Evolutionary conservation across 2,113 vertebrate genomes (phyloP).

Genomic region (Oenanthe melanoleuca): DNA sequence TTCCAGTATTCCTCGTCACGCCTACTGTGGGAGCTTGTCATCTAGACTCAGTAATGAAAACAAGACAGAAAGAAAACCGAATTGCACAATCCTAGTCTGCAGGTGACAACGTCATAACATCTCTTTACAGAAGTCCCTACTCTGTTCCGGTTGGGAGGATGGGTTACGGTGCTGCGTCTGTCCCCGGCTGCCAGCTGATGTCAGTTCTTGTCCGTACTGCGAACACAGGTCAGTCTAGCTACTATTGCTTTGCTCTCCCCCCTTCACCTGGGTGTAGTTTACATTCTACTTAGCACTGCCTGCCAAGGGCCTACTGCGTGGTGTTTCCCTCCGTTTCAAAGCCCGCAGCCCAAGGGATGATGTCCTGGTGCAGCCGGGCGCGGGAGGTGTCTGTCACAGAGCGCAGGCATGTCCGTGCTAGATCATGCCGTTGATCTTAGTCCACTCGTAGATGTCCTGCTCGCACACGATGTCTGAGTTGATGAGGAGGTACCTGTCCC

Average conservation of each 20-base stretch:
- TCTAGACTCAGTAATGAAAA: conserved; percentile 21
- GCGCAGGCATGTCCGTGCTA: conserved; percentile 45
- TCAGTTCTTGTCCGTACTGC: conserved; percentile 34
- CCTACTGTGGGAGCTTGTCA: not conserved
- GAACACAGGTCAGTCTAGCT: not conserved
- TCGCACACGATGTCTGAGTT: conserved; percentile 99
- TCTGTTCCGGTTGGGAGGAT: not conserved
- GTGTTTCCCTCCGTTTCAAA: not conserved
- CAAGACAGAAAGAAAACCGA: conserved; percentile 19
- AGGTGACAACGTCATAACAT: not conserved
- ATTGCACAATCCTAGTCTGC: conserved; percentile 61
- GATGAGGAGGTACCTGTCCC: conserved; percentile 97
- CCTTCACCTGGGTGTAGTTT: conserved; percentile 15
- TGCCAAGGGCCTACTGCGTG: not conserved
- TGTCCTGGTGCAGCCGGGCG: not conserved
- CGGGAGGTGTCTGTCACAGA: not conserved
- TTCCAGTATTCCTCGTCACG: not conserved
- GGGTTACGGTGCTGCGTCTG: not conserved
- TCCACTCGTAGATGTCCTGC: conserved; percentile 99
- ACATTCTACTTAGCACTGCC: conserved; percentile 34
- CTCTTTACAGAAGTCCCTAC: conserved; percentile 35
- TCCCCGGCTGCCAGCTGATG: not conserved
- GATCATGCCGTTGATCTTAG: conserved; percentile 93
- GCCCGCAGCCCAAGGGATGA: conserved; percentile 10
- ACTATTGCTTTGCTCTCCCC: conserved; percentile 25